Evolutionary conservation across 2,113 vertebrate genomes (phyloP).

Genomic region (Ageneiosus marmoratus): DNA sequence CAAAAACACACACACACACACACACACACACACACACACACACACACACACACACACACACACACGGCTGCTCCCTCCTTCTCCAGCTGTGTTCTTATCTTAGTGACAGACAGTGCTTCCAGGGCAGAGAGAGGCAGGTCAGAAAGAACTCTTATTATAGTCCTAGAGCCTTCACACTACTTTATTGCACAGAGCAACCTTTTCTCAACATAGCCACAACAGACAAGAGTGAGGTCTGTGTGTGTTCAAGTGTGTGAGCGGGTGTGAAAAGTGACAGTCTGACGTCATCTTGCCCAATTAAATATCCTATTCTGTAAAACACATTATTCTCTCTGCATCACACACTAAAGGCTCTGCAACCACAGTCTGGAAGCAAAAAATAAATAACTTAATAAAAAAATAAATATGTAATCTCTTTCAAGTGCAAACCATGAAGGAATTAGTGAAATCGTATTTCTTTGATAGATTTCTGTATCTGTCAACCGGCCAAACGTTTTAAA

Average conservation of each 20-base stretch:
- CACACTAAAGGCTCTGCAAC: background rate
- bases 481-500: conserved; percentile 50
- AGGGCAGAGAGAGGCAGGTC: conserved; percentile 53
- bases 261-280: conserved; percentile 18
- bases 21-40: conserved; percentile 27
- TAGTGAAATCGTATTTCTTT: conserved; percentile 62
- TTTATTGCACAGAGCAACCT: conserved; percentile 18
- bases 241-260: conserved; percentile 22
- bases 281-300: conserved; percentile 25
- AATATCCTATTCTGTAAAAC: background rate
- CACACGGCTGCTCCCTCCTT: conserved; percentile 45
- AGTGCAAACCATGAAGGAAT: conserved; percentile 44
- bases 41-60: conserved; percentile 14
- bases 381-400: background rate
- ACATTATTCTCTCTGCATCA: background rate
- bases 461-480: conserved; percentile 44
- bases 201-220: background rate
- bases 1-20: conserved; percentile 38
- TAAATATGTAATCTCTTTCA: background rate
- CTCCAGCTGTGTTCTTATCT: conserved; percentile 55
- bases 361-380: background rate
- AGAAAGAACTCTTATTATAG: conserved; percentile 52
- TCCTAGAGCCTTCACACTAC: conserved; percentile 40
- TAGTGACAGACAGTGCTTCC: conserved; percentile 55
- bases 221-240: background rate